Evolutionary conservation across 2,113 vertebrate species (phyloP).

Genomic region (Onychorhynchus coronatus): DNA sequence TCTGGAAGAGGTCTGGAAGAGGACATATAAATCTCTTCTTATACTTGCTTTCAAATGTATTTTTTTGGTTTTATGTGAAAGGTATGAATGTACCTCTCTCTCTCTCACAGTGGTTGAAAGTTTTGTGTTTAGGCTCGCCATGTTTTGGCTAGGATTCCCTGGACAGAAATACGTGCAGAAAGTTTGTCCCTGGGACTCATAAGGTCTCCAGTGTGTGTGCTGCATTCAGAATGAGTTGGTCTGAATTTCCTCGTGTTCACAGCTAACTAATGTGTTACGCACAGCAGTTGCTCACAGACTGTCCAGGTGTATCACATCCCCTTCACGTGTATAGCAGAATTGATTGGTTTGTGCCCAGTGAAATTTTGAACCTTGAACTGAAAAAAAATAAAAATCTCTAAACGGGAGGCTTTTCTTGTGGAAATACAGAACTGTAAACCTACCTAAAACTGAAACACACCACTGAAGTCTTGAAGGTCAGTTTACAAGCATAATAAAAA

Average conservation of each 20-base stretch:
- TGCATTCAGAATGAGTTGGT: neutral
- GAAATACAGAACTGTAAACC: neutral
- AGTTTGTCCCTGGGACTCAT: constrained; percentile 7
- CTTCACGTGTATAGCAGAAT: neutral
- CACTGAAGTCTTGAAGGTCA: neutral
- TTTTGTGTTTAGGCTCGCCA: constrained; percentile 18
- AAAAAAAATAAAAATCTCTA: neutral
- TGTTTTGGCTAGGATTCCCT: constrained; percentile 46
- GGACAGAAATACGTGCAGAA: neutral
- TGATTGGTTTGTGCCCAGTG: neutral
- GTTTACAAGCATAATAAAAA: neutral
- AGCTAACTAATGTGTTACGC: neutral
- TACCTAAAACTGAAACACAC: neutral
- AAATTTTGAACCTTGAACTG: neutral
- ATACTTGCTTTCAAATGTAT: neutral
- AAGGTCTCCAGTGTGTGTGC: neutral
- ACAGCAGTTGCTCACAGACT: neutral
- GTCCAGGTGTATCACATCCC: neutral
- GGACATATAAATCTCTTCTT: neutral
- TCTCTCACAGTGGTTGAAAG: neutral
- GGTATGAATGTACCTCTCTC: constrained; percentile 21
- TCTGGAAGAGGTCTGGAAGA: neutral
- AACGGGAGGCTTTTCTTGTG: neutral
- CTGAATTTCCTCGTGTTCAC: neutral
- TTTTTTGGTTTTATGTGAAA: constrained; percentile 25